Percentiles rank a stretch among this genome's conserved stretches.
These are phyloP conservation scores for Gymnoscopelus microlampas DNA, from an alignment of 2,797 vertebrate genomes.

Conservation along the genomic window DNA sequence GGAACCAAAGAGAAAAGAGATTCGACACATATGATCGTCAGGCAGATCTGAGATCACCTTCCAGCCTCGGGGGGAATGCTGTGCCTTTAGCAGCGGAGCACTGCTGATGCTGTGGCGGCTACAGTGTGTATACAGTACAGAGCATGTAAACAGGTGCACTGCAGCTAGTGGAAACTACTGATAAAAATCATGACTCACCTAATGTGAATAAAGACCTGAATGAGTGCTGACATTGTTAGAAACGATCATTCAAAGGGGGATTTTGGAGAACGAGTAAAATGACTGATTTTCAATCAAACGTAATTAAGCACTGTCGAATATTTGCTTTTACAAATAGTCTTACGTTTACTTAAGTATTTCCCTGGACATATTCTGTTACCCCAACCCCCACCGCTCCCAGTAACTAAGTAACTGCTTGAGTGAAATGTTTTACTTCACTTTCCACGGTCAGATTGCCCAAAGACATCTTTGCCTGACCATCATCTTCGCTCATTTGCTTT, in stretches of 20 bases:
- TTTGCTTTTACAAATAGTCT: too few relatives aligned
- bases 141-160: too few relatives aligned
- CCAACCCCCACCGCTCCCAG: too few relatives aligned
- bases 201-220: background rate
- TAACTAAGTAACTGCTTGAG: background rate
- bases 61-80: conserved; percentile 11
- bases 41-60: conserved; percentile 31
- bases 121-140: too few relatives aligned
- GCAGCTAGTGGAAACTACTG: too few relatives aligned
- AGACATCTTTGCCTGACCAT: background rate
- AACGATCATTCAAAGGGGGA: background rate
- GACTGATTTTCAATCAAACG: too few relatives aligned
- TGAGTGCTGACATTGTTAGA: background rate
- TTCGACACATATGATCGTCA: conserved; percentile 30
- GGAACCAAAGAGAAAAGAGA: conserved; percentile 30
- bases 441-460: background rate
- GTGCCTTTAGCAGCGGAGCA: conserved; percentile 13
- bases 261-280: too few relatives aligned
- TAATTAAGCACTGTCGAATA: too few relatives aligned
- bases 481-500: conserved; percentile 14
- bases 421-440: background rate
- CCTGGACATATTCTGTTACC: background rate
- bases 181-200: background rate
- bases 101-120: too few relatives aligned
- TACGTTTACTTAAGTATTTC: too few relatives aligned